Evolutionary conservation across 2,888 invertebrate species (phyloP).

Genomic region (Salpingus planirostris): DNA sequence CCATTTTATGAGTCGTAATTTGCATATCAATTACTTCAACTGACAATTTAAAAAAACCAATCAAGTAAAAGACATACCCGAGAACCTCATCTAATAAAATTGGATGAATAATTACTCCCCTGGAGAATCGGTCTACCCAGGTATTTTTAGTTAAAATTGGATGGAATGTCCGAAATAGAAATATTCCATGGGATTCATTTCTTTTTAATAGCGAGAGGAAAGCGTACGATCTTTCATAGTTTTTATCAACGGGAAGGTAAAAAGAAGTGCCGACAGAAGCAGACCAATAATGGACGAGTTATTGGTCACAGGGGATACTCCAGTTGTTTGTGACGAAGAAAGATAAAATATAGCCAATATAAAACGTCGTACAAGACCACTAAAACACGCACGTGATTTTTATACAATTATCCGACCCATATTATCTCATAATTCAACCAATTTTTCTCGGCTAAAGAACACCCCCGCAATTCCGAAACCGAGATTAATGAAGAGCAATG

Average conservation of each 20-base stretch:
- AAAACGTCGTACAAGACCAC: conserved; percentile 11
- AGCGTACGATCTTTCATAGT: conserved; percentile 17
- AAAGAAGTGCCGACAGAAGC: conserved; percentile 15
- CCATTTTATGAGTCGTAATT: conserved; percentile 6
- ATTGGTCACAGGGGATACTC: conserved; percentile 18
- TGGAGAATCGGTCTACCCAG: too few relatives aligned
- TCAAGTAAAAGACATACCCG: too few relatives aligned
- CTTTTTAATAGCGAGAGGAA: too few relatives aligned
- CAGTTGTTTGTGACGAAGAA: conserved; percentile 19
- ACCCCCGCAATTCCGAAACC: too few relatives aligned
- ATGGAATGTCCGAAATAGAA: too few relatives aligned
- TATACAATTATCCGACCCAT: conserved; percentile 10
- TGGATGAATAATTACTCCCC: too few relatives aligned
- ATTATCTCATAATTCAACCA: conserved; percentile 7
- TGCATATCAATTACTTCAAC: conserved; percentile 10
- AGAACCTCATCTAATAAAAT: too few relatives aligned
- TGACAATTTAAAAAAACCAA: too few relatives aligned
- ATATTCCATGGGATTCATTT: too few relatives aligned
- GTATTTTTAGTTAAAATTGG: too few relatives aligned
- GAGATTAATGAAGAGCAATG: too few relatives aligned
- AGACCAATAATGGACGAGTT: conserved; percentile 20
- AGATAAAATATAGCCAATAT: conserved; percentile 18
- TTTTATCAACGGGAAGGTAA: conserved; percentile 9
- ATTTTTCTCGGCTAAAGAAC: too few relatives aligned
- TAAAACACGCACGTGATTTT: conserved; percentile 13